These are phyloP conservation scores for Pygmarrhopalites habei DNA, from an alignment of 1,140 invertebrate species.

Conservation along the genomic window DNA sequence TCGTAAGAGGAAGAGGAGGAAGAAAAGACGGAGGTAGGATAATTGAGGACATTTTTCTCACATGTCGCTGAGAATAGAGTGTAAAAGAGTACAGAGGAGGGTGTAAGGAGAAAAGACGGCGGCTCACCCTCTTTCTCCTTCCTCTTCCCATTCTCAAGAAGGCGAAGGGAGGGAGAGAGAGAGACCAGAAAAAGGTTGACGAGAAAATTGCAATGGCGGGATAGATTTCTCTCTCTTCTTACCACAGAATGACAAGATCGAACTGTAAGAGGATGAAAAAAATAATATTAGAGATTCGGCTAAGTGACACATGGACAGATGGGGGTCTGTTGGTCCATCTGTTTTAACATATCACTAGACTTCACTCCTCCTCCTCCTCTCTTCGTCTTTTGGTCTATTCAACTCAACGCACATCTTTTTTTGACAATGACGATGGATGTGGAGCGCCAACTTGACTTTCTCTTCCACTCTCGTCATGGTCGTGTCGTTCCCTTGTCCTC, in stretches of 20 bases:
- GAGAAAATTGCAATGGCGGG: conserved; percentile 74
- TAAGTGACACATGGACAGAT: conserved; percentile 3
- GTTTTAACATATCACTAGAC: conserved; percentile 9
- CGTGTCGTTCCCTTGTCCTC: too few species aligned
- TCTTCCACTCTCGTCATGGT: too few species aligned
- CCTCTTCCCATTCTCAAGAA: too few species aligned
- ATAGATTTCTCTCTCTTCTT: conserved; percentile 72
- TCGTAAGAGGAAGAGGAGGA: neutral
- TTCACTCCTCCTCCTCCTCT: neutral
- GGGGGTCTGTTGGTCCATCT: neutral
- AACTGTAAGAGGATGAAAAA: conserved; percentile 63
- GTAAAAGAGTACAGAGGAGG: too few species aligned
- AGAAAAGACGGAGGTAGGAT: conserved; percentile 1
- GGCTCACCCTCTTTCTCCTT: conserved; percentile 73
- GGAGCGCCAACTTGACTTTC: too few species aligned
- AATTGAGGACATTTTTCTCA: conserved; percentile 40
- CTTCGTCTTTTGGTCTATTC: neutral
- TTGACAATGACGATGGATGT: too few species aligned
- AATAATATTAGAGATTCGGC: conserved; percentile 10
- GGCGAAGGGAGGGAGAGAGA: too few species aligned
- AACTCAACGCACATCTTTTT: too few species aligned
- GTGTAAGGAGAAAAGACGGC: conserved; percentile 77
- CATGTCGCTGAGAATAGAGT: conserved; percentile 77
- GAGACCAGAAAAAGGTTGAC: too few species aligned
- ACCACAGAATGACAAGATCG: conserved; percentile 75